A percentile compares a stretch with the other conserved stretches of the same genome.
These are phyloP conservation scores for Papilio machaon DNA, from an alignment of 1,140 invertebrate genomes.

Conservation along the genomic window DNA sequence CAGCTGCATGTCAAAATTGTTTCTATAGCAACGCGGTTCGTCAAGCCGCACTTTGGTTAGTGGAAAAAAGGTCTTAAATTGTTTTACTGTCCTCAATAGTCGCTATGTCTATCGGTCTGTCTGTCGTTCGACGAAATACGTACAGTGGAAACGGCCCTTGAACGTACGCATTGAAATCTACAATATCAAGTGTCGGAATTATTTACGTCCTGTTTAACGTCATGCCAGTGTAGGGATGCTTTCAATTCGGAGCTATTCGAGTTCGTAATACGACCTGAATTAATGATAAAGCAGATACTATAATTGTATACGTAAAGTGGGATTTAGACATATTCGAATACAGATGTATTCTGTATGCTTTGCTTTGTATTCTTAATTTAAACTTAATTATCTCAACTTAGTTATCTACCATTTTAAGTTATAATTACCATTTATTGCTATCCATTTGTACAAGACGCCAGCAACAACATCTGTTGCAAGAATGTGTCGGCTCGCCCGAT, in stretches of 20 bases:
- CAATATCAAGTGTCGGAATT: conserved; percentile 27
- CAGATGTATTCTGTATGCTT: background rate
- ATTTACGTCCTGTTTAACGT: conserved; percentile 24
- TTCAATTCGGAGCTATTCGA: conserved; percentile 20
- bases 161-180: background rate
- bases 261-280: conserved; percentile 4
- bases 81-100: background rate
- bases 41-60: background rate
- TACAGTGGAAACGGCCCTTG: background rate
- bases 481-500: too few relatives aligned
- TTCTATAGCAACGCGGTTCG: background rate
- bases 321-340: background rate
- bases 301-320: conserved; percentile 3
- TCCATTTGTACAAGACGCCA: too few relatives aligned
- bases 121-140: background rate
- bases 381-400: background rate
- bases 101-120: background rate
- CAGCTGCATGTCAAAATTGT: background rate
- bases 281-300: background rate
- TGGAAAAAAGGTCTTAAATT: background rate
- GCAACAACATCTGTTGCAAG: background rate
- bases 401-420: too few relatives aligned
- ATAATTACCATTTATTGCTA: too few relatives aligned
- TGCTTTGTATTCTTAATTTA: background rate
- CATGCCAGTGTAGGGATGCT: background rate